Evolutionary conservation across 2,888 invertebrate genomes (phyloP), one percentile per base, ranked within the genome.

Genomic region (Dromius quadrimaculatus): DNA sequence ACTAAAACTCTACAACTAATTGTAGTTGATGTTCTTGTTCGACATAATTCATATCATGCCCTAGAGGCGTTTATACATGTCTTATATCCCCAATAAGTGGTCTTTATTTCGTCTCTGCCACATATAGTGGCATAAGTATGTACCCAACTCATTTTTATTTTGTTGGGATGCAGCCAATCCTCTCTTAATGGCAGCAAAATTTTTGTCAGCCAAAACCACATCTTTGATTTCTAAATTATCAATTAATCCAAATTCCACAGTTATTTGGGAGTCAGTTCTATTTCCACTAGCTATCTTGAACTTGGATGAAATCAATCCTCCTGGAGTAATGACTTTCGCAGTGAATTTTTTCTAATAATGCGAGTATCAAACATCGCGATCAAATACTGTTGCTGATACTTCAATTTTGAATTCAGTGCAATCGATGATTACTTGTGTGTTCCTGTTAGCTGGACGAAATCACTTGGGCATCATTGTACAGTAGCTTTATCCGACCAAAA

Each of bases 261-360:
- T 75, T 4, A 75, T 38, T 70, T 74, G 73, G 11, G 72, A 72
- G 47, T 74, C 74, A 15, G 15, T 59, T 68, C 73, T 75, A 47
- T 70, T 15, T 36, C 75, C 74, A 23, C 72, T 73, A 69, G 71
- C 72, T 9, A 70, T 66, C 57, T 71, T 71, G 2, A 74, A 75
- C 69, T 65, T 74, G 1, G 73, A 73, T 38, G 41, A 45, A 57
- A 75, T 74, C 62, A 74, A 74, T 6, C 73, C 75, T 23, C 59
- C 59, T 20, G 74, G 75, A 22, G 71, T 72, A n/a, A 72, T 72
- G 6, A 72, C 73, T 20, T 72, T 71, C 2, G 71, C 13, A 45
- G 73, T n/a, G n/a, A n/a, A n/a, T n/a, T n/a, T 59, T 71, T 73
- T 72, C 59, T 73, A 72, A 20, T 71, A 74, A 9, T 63, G 20